These are phyloP conservation scores for Lithobates pipiens DNA, from an alignment of 2,797 vertebrate genomes.

Conservation along the genomic window DNA sequence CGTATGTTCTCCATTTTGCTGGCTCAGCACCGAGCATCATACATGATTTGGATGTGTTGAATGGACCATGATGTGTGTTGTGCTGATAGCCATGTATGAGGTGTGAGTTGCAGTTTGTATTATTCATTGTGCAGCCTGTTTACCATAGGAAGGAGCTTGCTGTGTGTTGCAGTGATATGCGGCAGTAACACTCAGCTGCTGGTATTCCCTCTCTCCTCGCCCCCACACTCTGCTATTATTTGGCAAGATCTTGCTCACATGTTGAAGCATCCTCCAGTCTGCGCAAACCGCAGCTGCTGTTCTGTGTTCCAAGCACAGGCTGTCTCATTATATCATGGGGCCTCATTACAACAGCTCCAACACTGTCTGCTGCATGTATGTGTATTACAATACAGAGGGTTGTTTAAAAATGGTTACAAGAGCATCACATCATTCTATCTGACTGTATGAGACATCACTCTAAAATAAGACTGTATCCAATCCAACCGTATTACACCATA, in stretches of 20 bases:
- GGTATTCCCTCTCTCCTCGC: slow-evolving; percentile 59
- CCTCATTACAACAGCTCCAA: slow-evolving; percentile 21
- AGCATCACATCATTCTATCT: neutral
- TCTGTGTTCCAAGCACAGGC: slow-evolving; percentile 32
- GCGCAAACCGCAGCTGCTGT: slow-evolving; percentile 49
- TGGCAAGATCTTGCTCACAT: slow-evolving; percentile 45
- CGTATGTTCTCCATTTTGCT: neutral
- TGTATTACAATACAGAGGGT: neutral
- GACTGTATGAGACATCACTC: neutral
- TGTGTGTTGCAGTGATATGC: slow-evolving; percentile 37
- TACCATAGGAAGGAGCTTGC: slow-evolving; percentile 3
- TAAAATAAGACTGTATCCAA: neutral
- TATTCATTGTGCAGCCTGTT: neutral
- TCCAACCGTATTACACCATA: neutral
- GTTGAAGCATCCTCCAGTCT: slow-evolving; percentile 50
- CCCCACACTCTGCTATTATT: slow-evolving; percentile 43
- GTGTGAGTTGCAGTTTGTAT: neutral
- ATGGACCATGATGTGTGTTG: neutral
- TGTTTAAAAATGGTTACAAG: neutral
- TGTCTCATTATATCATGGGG: slow-evolving; percentile 25
- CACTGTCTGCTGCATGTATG: slow-evolving; percentile 18
- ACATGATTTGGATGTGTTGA: neutral
- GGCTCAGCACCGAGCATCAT: neutral
- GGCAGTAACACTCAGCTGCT: slow-evolving; percentile 43
- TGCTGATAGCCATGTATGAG: neutral